Percentiles rank a stretch among this genome's conserved stretches.
These are phyloP conservation scores for Agrilus planipennis DNA, from an alignment of 1,140 invertebrate genomes.

Conservation along the genomic window DNA sequence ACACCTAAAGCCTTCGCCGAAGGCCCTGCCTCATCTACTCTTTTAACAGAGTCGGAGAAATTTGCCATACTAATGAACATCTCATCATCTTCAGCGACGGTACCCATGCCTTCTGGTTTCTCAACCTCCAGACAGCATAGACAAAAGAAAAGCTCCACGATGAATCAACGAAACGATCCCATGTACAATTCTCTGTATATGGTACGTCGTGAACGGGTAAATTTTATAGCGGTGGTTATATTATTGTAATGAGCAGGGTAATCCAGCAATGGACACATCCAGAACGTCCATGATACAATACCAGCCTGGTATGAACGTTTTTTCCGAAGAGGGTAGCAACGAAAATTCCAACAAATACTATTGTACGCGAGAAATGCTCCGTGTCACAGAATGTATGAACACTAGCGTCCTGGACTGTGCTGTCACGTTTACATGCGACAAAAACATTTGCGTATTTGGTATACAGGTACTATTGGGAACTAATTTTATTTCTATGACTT, in stretches of 20 bases:
- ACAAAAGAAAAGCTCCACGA: conserved; percentile 6
- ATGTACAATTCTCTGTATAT: conserved; percentile 3
- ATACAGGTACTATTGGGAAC: conserved; percentile 49
- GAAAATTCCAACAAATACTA: conserved; percentile 42
- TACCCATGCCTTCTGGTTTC: conserved; percentile 58
- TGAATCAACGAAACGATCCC: background rate
- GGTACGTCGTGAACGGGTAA: background rate
- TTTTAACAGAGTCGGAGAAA: conserved; percentile 63
- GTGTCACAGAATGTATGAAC: conserved; percentile 54
- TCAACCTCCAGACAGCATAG: conserved; percentile 33
- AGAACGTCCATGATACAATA: conserved; percentile 24
- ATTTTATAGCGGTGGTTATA: too few species aligned
- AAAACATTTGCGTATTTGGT: conserved; percentile 61
- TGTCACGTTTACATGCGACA: conserved; percentile 64
- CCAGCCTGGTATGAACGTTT: background rate
- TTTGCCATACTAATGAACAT: conserved; percentile 73
- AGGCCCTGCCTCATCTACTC: conserved; percentile 55
- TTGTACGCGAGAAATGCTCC: conserved; percentile 48
- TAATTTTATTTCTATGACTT: conserved; percentile 4
- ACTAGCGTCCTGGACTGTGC: conserved; percentile 59
- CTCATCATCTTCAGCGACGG: conserved; percentile 47
- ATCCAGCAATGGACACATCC: conserved; percentile 23
- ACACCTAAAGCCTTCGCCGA: conserved; percentile 68
- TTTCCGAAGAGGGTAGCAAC: conserved; percentile 12
- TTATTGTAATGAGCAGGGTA: too few species aligned